These are phyloP conservation scores for Porites rus DNA, from an alignment of 92 coral and sea anemone genomes.

Conservation along the genomic window DNA sequence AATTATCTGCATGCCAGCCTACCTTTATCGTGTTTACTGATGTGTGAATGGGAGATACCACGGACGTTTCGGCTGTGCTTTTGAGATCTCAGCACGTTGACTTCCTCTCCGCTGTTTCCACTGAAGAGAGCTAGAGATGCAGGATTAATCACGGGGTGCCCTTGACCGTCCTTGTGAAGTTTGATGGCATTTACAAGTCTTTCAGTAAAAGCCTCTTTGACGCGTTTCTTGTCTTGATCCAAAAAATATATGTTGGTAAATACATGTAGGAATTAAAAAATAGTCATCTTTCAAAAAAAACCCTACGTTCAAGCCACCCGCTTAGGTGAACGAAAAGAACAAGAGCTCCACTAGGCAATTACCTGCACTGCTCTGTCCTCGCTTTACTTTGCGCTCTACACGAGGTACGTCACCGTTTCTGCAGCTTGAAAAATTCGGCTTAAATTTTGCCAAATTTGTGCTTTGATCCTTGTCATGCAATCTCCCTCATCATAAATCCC, in stretches of 20 bases:
- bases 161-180: conserved; percentile 40
- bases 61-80: neutral
- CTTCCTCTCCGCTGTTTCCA: neutral
- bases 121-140: conserved; percentile 32
- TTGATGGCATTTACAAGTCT: conserved; percentile 41
- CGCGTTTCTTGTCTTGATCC: neutral
- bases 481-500: too few species aligned
- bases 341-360: too few species aligned
- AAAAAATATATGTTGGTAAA: neutral
- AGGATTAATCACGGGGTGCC: conserved; percentile 28
- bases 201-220: neutral
- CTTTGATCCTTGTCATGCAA: too few species aligned
- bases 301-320: too few species aligned
- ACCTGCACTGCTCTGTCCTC: too few species aligned
- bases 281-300: too few species aligned
- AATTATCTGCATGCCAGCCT: neutral
- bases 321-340: too few species aligned
- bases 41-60: neutral
- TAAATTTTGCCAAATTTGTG: too few species aligned
- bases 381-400: too few species aligned
- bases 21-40: neutral
- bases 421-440: too few species aligned
- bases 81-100: neutral
- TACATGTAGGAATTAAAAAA: too few species aligned
- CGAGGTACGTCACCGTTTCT: too few species aligned